Percentiles rank a stretch among this genome's conserved stretches.
Conservation (phyloP, 1,140 invertebrate genomes). For the Aphis gossypii region DNA sequence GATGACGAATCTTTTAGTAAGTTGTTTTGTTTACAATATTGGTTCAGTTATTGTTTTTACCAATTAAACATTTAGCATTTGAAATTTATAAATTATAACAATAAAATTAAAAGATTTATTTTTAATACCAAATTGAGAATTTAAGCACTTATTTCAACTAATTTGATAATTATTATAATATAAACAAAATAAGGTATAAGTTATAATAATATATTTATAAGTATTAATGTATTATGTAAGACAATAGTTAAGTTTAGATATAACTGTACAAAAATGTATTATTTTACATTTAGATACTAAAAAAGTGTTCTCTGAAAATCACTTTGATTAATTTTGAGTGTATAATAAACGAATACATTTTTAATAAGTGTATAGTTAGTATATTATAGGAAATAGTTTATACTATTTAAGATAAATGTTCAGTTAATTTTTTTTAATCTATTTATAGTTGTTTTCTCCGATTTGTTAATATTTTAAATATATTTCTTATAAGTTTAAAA, state of each 20-base stretch:
- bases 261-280: no score
- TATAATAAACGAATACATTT: no score
- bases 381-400: no score
- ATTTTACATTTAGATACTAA: no score
- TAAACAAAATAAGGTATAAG: background rate
- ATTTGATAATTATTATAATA: background rate
- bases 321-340: no score
- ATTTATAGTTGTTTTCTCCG: background rate
- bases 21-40: conserved; percentile 61
- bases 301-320: no score
- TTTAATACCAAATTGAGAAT: background rate
- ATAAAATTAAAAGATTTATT: background rate
- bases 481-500: background rate
- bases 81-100: background rate
- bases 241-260: no score
- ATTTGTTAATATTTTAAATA: background rate
- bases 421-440: background rate
- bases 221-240: background rate
- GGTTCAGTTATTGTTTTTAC: background rate
- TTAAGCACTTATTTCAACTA: background rate
- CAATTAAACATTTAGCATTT: background rate
- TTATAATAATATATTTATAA: background rate
- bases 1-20: conserved; percentile 71
- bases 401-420: background rate
- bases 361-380: no score